Evolutionary conservation across 2,113 vertebrate genomes (phyloP), one percentile per base, ranked within the genome.

Genomic region (Rutilus rutilus): DNA sequence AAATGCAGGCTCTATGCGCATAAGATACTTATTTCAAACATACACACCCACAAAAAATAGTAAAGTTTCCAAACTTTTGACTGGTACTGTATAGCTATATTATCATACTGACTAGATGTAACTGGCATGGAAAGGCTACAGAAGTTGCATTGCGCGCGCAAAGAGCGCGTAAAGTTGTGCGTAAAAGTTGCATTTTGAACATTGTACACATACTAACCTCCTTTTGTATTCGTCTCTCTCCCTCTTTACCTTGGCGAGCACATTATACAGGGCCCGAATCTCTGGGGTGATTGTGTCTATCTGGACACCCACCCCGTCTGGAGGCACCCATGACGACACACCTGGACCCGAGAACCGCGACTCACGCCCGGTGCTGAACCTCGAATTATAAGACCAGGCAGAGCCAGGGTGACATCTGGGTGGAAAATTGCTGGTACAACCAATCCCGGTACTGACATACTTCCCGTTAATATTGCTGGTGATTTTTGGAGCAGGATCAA

Each of bases 211-310:
- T 64, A 3, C 92, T 92, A 85, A 95, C 95, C 93, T 95, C 45
- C 90, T 91, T 90, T 92, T 94, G 91, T 95, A 96, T 83, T 96
- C 95, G 74, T 96, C 95, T 11, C 95, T 25, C 0, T 96, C 95
- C 23, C 94, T 85, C 90, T 95, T 96, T 83, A 96, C 95, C 84
- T 96, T 96, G 85, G 91, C 93, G 88, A 96, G 90, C 17, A 96
- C 95, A 86, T 96, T 96, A 92, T 96, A 95, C 57, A 96, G 91
- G 19, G 95, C 95, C 69, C 95, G 88, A 87, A 96, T 93, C 89
- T 96, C 95, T 1, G 95, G 95, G 1, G 95, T 96, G 90, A 96
- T 95, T 87, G 95, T 96, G 91, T 96, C 95, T 52, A 95, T 92
- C 87, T 96, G 95, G 27, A 96, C 95, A 39, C 95, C 95, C 2